Base-by-base conservation (phyloP, 1,140 invertebrate genomes). In the Elysia chlorotica region DNA sequence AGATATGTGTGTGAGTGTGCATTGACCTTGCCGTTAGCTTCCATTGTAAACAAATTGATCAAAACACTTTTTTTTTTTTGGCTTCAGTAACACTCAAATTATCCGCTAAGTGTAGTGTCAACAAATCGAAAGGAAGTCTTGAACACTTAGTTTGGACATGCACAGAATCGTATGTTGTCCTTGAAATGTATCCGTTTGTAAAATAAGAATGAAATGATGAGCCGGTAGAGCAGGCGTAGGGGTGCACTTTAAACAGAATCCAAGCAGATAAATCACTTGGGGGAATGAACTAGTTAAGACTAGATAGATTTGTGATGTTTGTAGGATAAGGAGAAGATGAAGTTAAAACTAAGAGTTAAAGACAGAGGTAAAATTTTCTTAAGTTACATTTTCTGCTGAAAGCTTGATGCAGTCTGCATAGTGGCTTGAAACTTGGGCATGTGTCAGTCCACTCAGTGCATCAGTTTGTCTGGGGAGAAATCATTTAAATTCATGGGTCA, bases 321-420 rank as follows among this genome's bases (percentile, higher is more conserved):
- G 35, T 14, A 28, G 35, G 25, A 35, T 10, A 31, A 35, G 4
- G 5, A 21, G 31, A 28, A 5, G 5, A 65, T 28, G 14, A 14
- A 31, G 21, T 5, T 31, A 36, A 70, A 35, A 69, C 28, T 19
- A 31, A 69, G n/a, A 69, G 31, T 28, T 56, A 10, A 65, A 65
- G 14, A 31, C 5, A 65, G 33, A 19, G 35, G 53, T 14, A 14
- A 48, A 14, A 48, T 48, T 48, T 48, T 48, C 41, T 30, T 19
- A 37, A 83, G 87, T 88, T 85, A 91, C 90, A 89, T 92, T 92
- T 88, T 92, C 91, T 66, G 91, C 88, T 80, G 90, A 92, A 19
- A 93, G 86, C 79, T 92, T 91, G 38, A 93, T 90, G 80, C 92
- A 92, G 63, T 90, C 91, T 72, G 90, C 86, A 81, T 91, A 92